A percentile compares a stretch with the other conserved stretches of the same genome.
These are phyloP conservation scores for Triplophysa siluroides DNA, from an alignment of 2,113 vertebrate species.

Conservation along the genomic window DNA sequence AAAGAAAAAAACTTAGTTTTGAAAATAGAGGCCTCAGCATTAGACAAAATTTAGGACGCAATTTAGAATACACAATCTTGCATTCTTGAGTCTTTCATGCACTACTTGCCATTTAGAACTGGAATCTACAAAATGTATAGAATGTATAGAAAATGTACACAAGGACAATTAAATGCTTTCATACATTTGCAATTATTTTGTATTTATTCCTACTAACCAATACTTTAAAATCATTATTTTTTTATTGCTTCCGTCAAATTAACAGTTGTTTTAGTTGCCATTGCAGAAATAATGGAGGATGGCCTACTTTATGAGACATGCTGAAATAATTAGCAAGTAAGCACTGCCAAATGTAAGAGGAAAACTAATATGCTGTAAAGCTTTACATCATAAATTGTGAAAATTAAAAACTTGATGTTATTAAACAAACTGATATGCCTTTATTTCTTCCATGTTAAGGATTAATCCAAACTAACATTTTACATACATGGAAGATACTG, in stretches of 20 bases:
- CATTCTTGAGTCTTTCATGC: no score
- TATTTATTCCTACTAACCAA: not conserved
- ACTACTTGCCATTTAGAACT: no score
- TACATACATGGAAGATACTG: not conserved
- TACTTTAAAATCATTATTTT: not conserved
- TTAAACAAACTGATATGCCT: not conserved
- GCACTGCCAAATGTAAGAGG: conserved; percentile 9
- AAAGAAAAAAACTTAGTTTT: no score
- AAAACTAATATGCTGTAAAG: not conserved
- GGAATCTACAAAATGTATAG: no score
- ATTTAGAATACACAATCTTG: no score
- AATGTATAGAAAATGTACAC: no score
- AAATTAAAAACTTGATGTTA: conserved; percentile 1
- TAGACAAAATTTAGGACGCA: no score
- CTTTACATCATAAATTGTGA: conserved; percentile 12
- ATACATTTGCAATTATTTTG: no score
- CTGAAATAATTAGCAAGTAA: conserved; percentile 11
- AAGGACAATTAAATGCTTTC: no score
- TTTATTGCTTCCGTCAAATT: not conserved
- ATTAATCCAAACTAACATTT: not conserved
- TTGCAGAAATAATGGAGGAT: not conserved
- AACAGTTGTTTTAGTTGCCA: not conserved
- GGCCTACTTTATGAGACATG: conserved; percentile 15
- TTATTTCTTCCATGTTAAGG: not conserved
- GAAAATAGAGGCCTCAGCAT: not conserved